Evolutionary conservation across 2,888 invertebrate genomes (phyloP).

Genomic region (Ectemnius lituratus): DNA sequence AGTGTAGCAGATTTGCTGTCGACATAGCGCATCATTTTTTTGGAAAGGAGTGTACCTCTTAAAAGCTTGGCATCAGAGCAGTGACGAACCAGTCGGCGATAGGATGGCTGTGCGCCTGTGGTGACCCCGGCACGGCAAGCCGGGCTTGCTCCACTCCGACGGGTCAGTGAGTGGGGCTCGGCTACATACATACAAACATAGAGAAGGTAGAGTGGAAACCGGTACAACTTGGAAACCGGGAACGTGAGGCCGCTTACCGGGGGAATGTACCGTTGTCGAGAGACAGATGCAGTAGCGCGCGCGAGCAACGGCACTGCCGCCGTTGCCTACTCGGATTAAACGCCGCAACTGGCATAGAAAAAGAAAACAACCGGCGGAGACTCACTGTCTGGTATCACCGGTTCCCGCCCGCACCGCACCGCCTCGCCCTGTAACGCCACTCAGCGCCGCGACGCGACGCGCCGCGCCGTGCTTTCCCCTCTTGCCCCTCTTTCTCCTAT

Average conservation of each 20-base stretch:
- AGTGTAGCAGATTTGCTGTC: too few relatives aligned
- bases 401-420: constrained; percentile 8
- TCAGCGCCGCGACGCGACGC: constrained; percentile 17
- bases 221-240: constrained; percentile 38
- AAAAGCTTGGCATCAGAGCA: too few relatives aligned
- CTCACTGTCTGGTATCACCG: constrained; percentile 32
- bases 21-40: too few relatives aligned
- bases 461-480: neutral
- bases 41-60: too few relatives aligned
- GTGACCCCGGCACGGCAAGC: neutral
- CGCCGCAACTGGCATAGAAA: constrained; percentile 36
- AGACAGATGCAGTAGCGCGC: constrained; percentile 46
- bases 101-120: too few relatives aligned
- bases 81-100: too few relatives aligned
- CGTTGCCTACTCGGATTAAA: constrained; percentile 41
- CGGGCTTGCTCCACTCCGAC: constrained; percentile 7
- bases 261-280: constrained; percentile 61
- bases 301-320: neutral
- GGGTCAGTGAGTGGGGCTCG: too few relatives aligned
- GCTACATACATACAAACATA: too few relatives aligned
- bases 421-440: neutral
- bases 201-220: constrained; percentile 36
- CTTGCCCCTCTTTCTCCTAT: constrained; percentile 10
- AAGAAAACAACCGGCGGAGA: constrained; percentile 46
- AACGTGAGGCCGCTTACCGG: constrained; percentile 46